Base-by-base conservation (phyloP, 2,888 invertebrate genomes). In the Diachrysia chrysitis region DNA sequence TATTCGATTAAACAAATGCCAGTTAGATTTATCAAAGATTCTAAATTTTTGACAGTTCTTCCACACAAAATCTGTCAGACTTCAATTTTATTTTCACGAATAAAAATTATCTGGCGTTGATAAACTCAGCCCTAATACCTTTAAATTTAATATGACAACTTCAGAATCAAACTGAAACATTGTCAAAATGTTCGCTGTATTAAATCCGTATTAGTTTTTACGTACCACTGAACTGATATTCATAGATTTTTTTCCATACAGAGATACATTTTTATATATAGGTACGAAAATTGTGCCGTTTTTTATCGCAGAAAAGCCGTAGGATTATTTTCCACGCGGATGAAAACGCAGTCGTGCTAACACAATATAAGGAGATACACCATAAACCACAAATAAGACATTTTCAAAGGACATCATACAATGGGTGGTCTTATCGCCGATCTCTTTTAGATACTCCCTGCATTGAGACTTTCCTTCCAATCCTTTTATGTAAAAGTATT, bases 121-220 rank as follows among this genome's bases (percentile, higher is more conserved):
- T n/a, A n/a, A n/a, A n/a, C n/a, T n/a, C n/a, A n/a, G n/a, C n/a
- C n/a, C n/a, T n/a, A n/a, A n/a, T n/a, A n/a, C n/a, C n/a, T n/a
- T n/a, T n/a, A n/a, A n/a, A n/a, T n/a, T n/a, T n/a, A n/a, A n/a
- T n/a, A n/a, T n/a, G n/a, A n/a, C n/a, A n/a, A n/a, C n/a, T n/a
- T n/a, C n/a, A n/a, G n/a, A n/a, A n/a, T n/a, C n/a, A n/a, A n/a
- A n/a, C 25, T 25, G 25, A 25, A 25, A 25, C 25, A 25, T 25
- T 25, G 5, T 5, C 25, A 25, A 2, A 25, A 25, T 25, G 25
- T 25, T 3, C 25, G 10, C 32, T 67, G 60, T 71, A 57, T 76
- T 76, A 12, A 42, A 32, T 32, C 3, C 10, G 9, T 9, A 37
- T 37, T 12, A 37, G 12, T 14, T 37, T 12, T n/a, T 16, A 4